Base-by-base conservation (phyloP, 2,797 vertebrate genomes). In the Cheirogaleus major region DNA sequence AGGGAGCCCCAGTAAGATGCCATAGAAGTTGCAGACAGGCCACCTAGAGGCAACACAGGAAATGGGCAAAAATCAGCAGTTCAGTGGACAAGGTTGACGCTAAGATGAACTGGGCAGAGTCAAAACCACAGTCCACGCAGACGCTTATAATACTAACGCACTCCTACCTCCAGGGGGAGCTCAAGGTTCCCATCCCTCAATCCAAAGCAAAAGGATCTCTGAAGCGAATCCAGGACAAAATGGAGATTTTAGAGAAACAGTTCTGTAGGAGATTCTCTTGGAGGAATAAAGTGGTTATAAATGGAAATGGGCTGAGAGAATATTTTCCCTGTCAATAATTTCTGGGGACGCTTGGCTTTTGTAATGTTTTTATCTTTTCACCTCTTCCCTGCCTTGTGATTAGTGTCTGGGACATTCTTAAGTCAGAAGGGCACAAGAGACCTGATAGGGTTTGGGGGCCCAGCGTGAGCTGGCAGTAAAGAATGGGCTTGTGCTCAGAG, bases 131-230 rank as follows among this genome's bases (percentile, higher is more conserved):
- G 41, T 32, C 23, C 59, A 79, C 35, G 27, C 45, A 89, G 65
- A 84, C 7, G 3, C 23, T 61, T 67, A 57, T 57, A 25, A 57
- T 23, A n/a, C 17, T 91, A 43, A 32, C 89, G 91, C 35, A 57
- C 41, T 94, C 80, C 57, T 57, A 25, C 95, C 97, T 97, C 90
- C 61, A 96, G 96, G 93, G 97, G 96, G 97, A 87, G 97, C 97
- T 93, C 93, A 65, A 88, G 90, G 48, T 81, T 94, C 78, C 97
- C 43, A 7, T 93, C 75, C 61, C 67, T 89, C 50, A 17, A 90
- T 90, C 38, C 73, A 65, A 41, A 87, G 35, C 27, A 76, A 41
- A 84, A 48, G 8, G 38, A 43, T 32, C 1, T 63, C 20, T 38
- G 41, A 73, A 87, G 65, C n/a, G 61, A 65, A 82, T 75, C 32